Conservation (phyloP, 2,113 vertebrate genomes). For the Protobothrops flavoviridis region DNA sequence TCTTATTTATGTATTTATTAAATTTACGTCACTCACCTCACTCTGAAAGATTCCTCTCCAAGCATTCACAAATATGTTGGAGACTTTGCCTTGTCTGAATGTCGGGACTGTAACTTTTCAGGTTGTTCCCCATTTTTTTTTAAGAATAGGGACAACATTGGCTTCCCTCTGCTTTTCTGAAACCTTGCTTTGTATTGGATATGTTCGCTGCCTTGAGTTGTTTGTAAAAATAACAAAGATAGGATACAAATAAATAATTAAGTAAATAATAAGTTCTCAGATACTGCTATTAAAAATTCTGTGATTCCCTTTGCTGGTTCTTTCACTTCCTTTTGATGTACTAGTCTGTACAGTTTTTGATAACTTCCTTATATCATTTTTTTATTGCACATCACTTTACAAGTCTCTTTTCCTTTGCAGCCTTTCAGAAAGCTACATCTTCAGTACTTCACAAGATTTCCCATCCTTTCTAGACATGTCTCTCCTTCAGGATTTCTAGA, state of each 20-base stretch:
- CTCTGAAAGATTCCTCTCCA: not conserved
- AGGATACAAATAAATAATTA: not conserved
- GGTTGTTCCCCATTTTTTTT: not conserved
- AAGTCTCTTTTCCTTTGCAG: not conserved
- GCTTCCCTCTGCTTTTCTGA: not conserved
- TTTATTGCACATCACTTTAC: not conserved
- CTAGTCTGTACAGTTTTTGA: not conserved
- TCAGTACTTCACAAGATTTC: not conserved
- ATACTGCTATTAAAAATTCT: not conserved
- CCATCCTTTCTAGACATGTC: not conserved
- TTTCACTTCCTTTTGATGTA: not conserved
- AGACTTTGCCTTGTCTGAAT: not conserved
- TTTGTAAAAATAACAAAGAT: not conserved
- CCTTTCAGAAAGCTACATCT: not conserved
- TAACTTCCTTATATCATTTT: not conserved
- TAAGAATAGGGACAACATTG: not conserved
- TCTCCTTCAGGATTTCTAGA: not conserved
- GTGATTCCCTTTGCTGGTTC: not conserved
- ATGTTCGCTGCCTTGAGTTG: not conserved
- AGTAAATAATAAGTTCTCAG: not conserved
- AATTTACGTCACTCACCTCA: not conserved
- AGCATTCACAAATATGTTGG: not conserved
- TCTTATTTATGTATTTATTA: not conserved
- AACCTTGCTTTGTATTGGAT: not conserved
- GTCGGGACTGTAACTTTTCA: not conserved